phyloP scores from a whole-genome alignment of 2,113 vertebrate genomes.

The Podarcis cretensis region DNA sequence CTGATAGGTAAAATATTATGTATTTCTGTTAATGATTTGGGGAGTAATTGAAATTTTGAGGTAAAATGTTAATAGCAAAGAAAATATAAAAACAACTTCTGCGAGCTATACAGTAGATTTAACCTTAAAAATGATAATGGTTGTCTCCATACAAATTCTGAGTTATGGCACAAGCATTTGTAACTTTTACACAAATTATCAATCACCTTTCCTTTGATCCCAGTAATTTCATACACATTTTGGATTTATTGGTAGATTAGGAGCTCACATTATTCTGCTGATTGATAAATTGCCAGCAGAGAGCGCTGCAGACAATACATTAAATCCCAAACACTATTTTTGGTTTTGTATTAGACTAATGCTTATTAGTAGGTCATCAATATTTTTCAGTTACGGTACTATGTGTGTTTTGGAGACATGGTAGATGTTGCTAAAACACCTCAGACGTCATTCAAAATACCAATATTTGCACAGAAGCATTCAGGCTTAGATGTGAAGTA shows the following conservation, averaged over 20 bases:
- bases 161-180: background rate
- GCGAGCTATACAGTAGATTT: background rate
- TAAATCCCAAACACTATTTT: background rate
- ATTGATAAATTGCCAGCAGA: conserved; percentile 10
- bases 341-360: background rate
- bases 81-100: background rate
- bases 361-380: background rate
- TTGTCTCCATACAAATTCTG: background rate
- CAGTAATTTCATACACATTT: background rate
- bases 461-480: background rate
- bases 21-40: background rate
- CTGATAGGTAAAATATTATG: background rate
- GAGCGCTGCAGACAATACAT: background rate
- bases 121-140: background rate
- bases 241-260: background rate
- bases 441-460: background rate
- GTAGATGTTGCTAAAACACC: background rate
- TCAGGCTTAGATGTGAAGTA: background rate
- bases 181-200: background rate
- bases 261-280: background rate
- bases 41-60: background rate
- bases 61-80: background rate
- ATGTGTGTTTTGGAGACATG: background rate
- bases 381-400: background rate
- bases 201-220: background rate